Evolutionary conservation across 1,140 invertebrate species (phyloP).

Genomic region (Melipona quadrifasciata): DNA sequence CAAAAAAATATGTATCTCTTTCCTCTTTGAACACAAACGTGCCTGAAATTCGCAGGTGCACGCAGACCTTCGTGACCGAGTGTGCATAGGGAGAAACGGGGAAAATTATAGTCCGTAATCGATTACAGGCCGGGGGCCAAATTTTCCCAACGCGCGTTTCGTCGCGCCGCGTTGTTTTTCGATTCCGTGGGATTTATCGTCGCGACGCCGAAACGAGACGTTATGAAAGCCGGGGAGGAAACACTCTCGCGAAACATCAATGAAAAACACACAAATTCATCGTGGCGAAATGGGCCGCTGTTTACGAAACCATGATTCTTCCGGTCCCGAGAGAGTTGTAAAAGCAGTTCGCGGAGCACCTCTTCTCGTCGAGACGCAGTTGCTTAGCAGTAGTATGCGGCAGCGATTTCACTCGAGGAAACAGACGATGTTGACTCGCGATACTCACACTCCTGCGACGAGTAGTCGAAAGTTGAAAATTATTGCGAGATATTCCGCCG

Average conservation of each 20-base stretch:
- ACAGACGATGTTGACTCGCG: conserved; percentile 26
- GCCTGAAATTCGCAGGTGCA: too few relatives aligned
- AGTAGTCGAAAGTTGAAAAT: not conserved
- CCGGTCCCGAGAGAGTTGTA: conserved; percentile 38
- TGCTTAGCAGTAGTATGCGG: conserved; percentile 3
- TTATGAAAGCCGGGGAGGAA: not conserved
- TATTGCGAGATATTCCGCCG: not conserved
- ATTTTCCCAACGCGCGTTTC: not conserved
- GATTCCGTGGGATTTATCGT: not conserved
- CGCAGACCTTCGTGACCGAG: too few relatives aligned
- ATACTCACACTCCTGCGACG: not conserved
- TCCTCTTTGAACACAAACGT: too few relatives aligned
- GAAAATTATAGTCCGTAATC: not conserved
- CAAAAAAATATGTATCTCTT: too few relatives aligned
- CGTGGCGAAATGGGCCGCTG: conserved; percentile 39
- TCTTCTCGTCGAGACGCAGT: conserved; percentile 29
- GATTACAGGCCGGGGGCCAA: conserved; percentile 2
- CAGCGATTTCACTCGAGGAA: conserved; percentile 28
- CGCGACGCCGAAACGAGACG: not conserved
- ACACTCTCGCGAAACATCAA: not conserved
- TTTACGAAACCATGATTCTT: conserved; percentile 54
- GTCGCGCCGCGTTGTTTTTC: not conserved
- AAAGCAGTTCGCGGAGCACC: conserved; percentile 25
- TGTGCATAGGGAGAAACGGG: too few relatives aligned
- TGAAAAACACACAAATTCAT: conserved; percentile 8